Evolutionary conservation across 2,113 vertebrate species (phyloP), one percentile per base, ranked within the genome.

Genomic region (Strix uralensis): DNA sequence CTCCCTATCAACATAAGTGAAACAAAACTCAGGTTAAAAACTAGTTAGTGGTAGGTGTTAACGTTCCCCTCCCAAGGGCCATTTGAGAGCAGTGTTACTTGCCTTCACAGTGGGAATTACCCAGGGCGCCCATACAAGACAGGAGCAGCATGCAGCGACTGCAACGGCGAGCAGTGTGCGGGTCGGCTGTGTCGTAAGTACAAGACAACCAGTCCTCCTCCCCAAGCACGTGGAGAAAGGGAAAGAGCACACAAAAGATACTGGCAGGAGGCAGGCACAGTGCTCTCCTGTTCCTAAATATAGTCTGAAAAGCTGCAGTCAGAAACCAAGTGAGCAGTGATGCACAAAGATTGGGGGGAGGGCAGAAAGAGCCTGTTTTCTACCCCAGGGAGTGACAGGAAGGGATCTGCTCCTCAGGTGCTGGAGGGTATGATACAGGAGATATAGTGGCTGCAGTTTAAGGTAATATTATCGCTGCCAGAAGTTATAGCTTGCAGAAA

Each of bases 101-200:
- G 75, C 46, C 62, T 92, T 72, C 0, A 0, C 83, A 98, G 97
- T 22, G 97, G 97, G 55, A 97, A 97, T 87, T 95, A 34, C 61
- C 91, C 81, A 9, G 1, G 1, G 30, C 57, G 0, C 1, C 97
- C 97, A 0, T 98, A 98, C 67, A 57, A 78, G 85, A 72, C 1
- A 0, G 97, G 97, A 96, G 13, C 0, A 6, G 44, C 78, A 0
- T 98, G 97, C 88, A 97, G 94, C 0, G 30, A 65, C 47, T 97
- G 97, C 5, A 18, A 40, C 0, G 67, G 86, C 4, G 94, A 97
- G 3, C 47, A 0, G 46, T 97, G 97, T 74, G 18, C 2, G 7
- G 3, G 2, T 17, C 13, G 8, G 6, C 23, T 97, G 19, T 97
- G 97, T 70, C 65, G 96, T 97, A 97, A 98, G 97, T 97, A 94